Evolutionary conservation across 2,797 vertebrate genomes (phyloP).

Genomic region (Liasis olivaceus): DNA sequence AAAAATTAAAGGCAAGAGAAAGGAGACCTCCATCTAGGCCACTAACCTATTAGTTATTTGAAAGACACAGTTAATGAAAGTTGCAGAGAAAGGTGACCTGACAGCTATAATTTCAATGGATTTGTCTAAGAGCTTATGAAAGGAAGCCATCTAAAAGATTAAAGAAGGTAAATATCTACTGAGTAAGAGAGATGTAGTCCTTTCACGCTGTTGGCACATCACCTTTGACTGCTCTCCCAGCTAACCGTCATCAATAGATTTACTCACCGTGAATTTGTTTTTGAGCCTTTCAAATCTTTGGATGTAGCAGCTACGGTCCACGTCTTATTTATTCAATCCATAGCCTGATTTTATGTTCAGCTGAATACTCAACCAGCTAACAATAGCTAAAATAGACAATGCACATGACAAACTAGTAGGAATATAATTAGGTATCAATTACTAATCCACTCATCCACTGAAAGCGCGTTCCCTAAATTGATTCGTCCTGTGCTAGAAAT

Average conservation of each 20-base stretch:
- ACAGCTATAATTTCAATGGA: slow-evolving; percentile 62
- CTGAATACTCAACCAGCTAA: neutral
- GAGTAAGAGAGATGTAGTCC: slow-evolving; percentile 4
- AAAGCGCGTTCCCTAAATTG: too few species aligned
- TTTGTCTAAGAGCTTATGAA: slow-evolving; percentile 60
- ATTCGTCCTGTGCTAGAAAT: too few species aligned
- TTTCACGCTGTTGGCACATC: neutral
- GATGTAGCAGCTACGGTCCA: fast-evolving
- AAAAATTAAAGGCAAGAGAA: slow-evolving; percentile 2
- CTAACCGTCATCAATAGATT: neutral
- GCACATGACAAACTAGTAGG: neutral
- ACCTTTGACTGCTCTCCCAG: neutral
- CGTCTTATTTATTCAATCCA: neutral
- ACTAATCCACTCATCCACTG: too few species aligned
- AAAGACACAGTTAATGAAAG: slow-evolving; percentile 57
- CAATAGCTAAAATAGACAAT: neutral
- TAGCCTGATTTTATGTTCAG: neutral
- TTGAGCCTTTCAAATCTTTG: neutral
- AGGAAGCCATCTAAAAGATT: slow-evolving; percentile 62
- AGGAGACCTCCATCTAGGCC: slow-evolving; percentile 7
- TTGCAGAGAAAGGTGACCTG: slow-evolving; percentile 66
- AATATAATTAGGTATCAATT: neutral
- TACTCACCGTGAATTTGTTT: neutral
- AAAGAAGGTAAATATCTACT: slow-evolving; percentile 57
- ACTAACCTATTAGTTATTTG: slow-evolving; percentile 59